These are phyloP conservation scores for Aphaenogaster ashmeadi DNA, from an alignment of 1,140 invertebrate genomes.

Conservation along the genomic window DNA sequence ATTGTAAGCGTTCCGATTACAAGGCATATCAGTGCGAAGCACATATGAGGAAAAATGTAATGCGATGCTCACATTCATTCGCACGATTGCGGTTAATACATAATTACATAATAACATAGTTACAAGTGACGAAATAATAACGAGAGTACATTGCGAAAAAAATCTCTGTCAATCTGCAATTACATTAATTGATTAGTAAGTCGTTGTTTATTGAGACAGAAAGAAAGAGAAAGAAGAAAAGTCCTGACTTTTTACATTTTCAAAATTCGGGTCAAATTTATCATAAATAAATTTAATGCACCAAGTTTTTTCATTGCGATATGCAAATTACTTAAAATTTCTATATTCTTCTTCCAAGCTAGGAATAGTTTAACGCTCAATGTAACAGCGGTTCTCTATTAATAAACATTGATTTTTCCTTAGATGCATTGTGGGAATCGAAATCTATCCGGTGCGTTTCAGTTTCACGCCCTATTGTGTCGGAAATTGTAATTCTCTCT, in stretches of 20 bases:
- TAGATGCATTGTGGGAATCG: background rate
- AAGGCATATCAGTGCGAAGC: constrained; percentile 21
- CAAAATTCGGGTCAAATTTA: background rate
- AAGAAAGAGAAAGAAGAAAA: background rate
- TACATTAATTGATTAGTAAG: background rate
- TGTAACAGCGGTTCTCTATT: background rate
- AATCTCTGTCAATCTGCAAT: background rate
- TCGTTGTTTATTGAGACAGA: background rate
- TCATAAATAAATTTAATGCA: constrained; percentile 16
- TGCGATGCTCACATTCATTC: background rate
- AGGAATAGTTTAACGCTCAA: background rate
- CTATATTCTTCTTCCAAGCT: background rate
- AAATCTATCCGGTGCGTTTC: background rate
- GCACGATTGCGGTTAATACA: background rate
- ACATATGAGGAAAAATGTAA: constrained; percentile 20
- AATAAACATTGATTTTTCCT: background rate
- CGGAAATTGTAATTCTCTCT: background rate
- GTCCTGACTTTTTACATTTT: background rate
- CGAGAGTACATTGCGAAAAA: background rate
- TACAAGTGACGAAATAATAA: constrained; percentile 13
- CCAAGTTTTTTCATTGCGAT: background rate
- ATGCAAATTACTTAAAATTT: background rate
- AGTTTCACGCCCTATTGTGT: background rate
- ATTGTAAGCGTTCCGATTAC: constrained; percentile 64
- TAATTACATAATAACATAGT: background rate